Base-by-base conservation (phyloP, 2,797 vertebrate genomes). In the Oceanodroma leucorhoa region DNA sequence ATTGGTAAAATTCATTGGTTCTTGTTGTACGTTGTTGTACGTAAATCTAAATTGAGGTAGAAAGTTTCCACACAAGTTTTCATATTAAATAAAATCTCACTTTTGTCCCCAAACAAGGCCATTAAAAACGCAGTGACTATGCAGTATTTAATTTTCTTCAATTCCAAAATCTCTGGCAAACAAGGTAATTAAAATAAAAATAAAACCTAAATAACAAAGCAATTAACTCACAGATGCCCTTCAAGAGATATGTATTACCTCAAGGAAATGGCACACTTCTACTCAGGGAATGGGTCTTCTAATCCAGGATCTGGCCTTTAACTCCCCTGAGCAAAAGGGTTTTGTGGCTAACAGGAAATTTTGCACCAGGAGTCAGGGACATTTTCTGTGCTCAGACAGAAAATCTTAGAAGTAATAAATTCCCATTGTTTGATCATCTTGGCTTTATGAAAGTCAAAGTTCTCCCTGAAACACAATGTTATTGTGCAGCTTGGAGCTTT, bases 371-470 rank as follows among this genome's bases (percentile, higher is more conserved):
- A 69, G 22, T 32, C 50, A 30, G 19, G 38, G 40, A 55, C 11
- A 11, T 45, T 41, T 75, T 66, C 26, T 86, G 51, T 48, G 48
- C 53, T 84, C 6, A 64, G 53, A 38, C 3, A 43, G 67, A 89
- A 89, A 61, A 77, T 46, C 43, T 70, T 61, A 7, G 3, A 67
- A 85, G 60, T 69, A 85, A 80, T 72, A 79, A 62, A 90, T 72
- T 94, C 43, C 34, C 34, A 77, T 66, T 90, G 61, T 94, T 87
- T 87, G 8, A 64, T 76, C 70, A 85, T 43, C 45, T 66, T 77
- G 36, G n/a, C 62, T 89, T 92, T 84, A 93, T 80, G 45, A 93
- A 96, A 90, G 88, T 77, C 95, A 95, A 97, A 97, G 96, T 95
- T 94, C 93, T 94, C 30, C 21, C 64, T 61, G 40, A 83, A 79